Evolutionary conservation across 2,113 vertebrate species (phyloP).

Genomic region (Catharus minimus): DNA sequence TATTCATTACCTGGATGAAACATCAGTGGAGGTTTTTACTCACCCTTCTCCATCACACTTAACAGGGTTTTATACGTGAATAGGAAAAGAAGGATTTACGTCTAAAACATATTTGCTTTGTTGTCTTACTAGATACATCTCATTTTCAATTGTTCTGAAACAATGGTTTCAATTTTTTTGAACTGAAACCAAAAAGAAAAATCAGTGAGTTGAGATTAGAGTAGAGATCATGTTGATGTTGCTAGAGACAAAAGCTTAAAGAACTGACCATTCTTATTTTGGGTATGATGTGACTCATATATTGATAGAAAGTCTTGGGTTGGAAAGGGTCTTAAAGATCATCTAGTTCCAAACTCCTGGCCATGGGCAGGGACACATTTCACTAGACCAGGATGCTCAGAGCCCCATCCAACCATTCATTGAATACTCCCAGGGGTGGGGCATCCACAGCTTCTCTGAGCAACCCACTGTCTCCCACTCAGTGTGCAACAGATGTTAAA

Average conservation of each 20-base stretch:
- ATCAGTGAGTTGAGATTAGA: background rate
- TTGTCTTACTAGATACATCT: background rate
- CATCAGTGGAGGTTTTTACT: background rate
- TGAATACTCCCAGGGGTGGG: background rate
- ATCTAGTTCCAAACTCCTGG: background rate
- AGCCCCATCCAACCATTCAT: background rate
- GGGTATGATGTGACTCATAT: background rate
- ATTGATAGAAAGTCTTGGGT: background rate
- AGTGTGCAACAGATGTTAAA: background rate
- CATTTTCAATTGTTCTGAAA: background rate
- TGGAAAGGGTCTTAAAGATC: background rate
- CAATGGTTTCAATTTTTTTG: background rate
- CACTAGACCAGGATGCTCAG: background rate
- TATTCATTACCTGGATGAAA: background rate
- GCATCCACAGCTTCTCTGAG: background rate
- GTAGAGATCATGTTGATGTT: background rate
- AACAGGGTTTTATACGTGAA: rapidly evolving
- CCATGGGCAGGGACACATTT: background rate
- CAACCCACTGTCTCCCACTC: background rate
- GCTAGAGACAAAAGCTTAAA: background rate
- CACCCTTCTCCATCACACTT: background rate
- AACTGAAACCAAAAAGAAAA: background rate
- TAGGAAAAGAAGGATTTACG: background rate
- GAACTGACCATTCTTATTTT: background rate
- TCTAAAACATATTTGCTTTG: background rate